phyloP scores from a whole-genome alignment of 2,888 invertebrate species.

The Cetonia aurata region DNA sequence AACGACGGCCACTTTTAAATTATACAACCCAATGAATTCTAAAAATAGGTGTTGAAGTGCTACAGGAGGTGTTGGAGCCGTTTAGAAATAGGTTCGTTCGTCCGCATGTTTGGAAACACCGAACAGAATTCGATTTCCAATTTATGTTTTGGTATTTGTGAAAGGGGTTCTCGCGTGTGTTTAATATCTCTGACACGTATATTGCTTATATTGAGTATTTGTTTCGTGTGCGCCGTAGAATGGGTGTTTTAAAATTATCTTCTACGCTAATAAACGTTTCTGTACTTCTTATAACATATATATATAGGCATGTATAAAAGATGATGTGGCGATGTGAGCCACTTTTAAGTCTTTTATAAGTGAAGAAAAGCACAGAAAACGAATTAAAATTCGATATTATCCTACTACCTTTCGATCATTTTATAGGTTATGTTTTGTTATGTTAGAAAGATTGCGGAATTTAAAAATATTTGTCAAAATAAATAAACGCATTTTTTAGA shows the following conservation, averaged over 20 bases:
- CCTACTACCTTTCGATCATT: too few species aligned
- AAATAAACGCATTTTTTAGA: too few species aligned
- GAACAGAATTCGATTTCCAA: constrained; percentile 19
- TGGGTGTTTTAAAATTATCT: constrained; percentile 14
- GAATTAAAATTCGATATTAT: too few species aligned
- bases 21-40: constrained; percentile 38
- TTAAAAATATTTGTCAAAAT: too few species aligned
- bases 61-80: constrained; percentile 26
- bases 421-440: too few species aligned
- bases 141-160: constrained; percentile 8
- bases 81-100: background rate
- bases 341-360: too few species aligned
- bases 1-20: constrained; percentile 38
- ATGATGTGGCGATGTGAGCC: too few species aligned
- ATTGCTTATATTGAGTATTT: constrained; percentile 3
- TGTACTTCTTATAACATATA: too few species aligned
- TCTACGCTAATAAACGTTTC: too few species aligned
- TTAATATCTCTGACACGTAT: constrained; percentile 20
- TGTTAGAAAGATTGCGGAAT: too few species aligned
- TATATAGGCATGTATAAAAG: too few species aligned
- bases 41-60: constrained; percentile 37
- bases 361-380: too few species aligned
- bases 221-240: constrained; percentile 5
- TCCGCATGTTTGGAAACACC: background rate
- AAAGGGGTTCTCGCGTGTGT: background rate